Conservation (phyloP, 2,113 vertebrate genomes). For the Megaceryle torquata region DNA sequence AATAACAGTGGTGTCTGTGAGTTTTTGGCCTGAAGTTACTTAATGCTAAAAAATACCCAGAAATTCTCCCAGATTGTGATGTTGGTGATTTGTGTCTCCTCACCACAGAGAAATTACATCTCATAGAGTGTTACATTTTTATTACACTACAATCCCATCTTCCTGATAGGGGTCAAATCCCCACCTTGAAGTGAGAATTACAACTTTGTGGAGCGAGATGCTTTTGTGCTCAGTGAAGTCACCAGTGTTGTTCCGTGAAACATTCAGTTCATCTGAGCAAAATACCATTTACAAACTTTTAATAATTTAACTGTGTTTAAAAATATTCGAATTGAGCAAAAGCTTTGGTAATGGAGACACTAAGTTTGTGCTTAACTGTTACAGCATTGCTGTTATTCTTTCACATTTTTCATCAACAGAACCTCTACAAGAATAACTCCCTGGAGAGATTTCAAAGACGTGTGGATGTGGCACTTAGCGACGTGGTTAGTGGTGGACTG, state of each 20-base stretch:
- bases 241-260: not conserved
- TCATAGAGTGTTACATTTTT: not conserved
- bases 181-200: not conserved
- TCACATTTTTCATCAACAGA: not conserved
- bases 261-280: not conserved
- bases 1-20: fast-evolving
- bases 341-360: not conserved
- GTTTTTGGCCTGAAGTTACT: not conserved
- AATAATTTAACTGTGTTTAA: not conserved
- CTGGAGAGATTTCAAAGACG: not conserved
- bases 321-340: not conserved
- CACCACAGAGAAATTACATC: not conserved
- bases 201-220: not conserved
- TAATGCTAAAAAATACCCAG: not conserved
- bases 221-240: not conserved
- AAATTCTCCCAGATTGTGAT: fast-evolving
- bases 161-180: not conserved
- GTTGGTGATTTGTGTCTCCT: not conserved
- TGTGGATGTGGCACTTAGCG: not conserved
- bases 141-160: not conserved
- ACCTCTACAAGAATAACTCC: not conserved
- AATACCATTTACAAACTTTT: not conserved
- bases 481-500: not conserved
- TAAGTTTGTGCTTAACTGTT: not conserved
- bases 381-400: fast-evolving